phyloP scores from a whole-genome alignment of 2,797 vertebrate species.

The Melanotaenia nigrans region DNA sequence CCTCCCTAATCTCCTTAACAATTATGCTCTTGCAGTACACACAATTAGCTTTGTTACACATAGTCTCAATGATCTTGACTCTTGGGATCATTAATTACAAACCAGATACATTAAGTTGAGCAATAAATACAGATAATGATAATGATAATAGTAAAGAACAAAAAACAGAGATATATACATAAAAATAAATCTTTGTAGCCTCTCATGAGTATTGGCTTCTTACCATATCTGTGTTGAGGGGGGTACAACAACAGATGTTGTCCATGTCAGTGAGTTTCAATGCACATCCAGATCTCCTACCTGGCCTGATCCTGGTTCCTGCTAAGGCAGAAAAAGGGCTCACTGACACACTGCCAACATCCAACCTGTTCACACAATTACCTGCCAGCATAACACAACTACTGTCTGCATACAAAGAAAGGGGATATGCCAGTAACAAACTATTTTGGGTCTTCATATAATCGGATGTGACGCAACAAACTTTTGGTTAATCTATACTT shows the following conservation, averaged over 20 bases:
- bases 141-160: not conserved
- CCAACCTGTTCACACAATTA: constrained; percentile 75
- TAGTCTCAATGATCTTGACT: constrained; percentile 41
- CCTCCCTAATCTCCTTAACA: constrained; percentile 77
- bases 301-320: constrained; percentile 79
- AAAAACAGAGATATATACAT: constrained; percentile 11
- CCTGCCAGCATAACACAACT: constrained; percentile 66
- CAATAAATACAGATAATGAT: constrained; percentile 11
- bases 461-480: not conserved
- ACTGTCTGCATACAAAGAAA: constrained; percentile 33
- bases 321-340: constrained; percentile 77
- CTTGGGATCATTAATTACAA: constrained; percentile 44
- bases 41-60: constrained; percentile 55
- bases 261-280: constrained; percentile 70
- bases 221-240: constrained; percentile 77
- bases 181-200: constrained; percentile 14
- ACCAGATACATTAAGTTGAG: constrained; percentile 18
- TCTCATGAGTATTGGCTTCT: constrained; percentile 58
- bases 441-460: not conserved
- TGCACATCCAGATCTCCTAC: constrained; percentile 73
- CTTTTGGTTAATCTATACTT: not conserved
- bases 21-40: constrained; percentile 59
- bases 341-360: constrained; percentile 70
- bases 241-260: constrained; percentile 77
- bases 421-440: constrained; percentile 11